These are phyloP conservation scores for Bellardia bayeri DNA, from an alignment of 2,888 invertebrate species.

Conservation along the genomic window DNA sequence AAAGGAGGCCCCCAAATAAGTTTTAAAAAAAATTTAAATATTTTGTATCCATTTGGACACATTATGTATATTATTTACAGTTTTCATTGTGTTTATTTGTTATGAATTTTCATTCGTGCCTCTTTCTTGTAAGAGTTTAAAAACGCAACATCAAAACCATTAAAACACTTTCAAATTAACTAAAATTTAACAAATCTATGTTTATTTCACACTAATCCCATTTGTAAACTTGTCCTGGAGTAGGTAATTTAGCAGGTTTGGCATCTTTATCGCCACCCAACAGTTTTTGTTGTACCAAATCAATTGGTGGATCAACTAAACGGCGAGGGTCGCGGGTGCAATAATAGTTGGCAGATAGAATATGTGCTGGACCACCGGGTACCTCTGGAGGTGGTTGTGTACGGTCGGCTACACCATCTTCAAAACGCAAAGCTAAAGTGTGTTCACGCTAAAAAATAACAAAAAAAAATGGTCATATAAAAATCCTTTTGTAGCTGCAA, in stretches of 20 bases:
- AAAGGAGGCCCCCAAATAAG: no score
- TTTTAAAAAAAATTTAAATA: no score
- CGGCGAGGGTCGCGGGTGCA: constrained; percentile 92
- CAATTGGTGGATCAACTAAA: constrained; percentile 86
- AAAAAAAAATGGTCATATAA: constrained; percentile 11
- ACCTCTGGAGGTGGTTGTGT: constrained; percentile 92
- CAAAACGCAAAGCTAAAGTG: constrained; percentile 88
- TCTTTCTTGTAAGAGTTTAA: no score
- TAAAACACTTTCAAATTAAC: background rate
- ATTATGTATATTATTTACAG: no score
- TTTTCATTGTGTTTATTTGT: no score
- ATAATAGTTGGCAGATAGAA: constrained; percentile 93
- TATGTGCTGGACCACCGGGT: constrained; percentile 93
- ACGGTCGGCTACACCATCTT: constrained; percentile 88
- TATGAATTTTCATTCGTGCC: no score
- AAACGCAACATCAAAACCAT: background rate
- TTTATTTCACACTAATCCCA: constrained; percentile 85
- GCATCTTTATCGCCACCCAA: constrained; percentile 79
- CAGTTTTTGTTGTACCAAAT: constrained; percentile 77
- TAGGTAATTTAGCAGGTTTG: constrained; percentile 84
- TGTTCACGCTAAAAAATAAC: constrained; percentile 86
- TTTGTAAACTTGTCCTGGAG: constrained; percentile 86
- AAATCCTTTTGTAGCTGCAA: background rate
- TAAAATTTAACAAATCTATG: background rate
- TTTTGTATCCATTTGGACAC: no score